A percentile compares a stretch with the other conserved stretches of the same genome.
phyloP scores from a whole-genome alignment of 2,888 invertebrate genomes.

The Aleiodes testaceus region DNA sequence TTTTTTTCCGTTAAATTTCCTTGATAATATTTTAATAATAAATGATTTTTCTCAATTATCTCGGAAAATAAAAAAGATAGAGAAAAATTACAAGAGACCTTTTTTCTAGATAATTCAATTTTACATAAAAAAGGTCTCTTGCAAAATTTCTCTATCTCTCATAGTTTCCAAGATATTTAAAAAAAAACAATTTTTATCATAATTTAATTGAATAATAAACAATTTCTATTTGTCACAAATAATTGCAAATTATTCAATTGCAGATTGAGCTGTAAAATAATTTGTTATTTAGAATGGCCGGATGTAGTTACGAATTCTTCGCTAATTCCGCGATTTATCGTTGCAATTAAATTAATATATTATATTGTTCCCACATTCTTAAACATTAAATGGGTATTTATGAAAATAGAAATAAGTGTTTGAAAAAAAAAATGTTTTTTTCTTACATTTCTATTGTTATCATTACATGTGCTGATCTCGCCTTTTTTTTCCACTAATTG shows the following conservation, averaged over 20 bases:
- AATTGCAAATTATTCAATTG: constrained; percentile 21
- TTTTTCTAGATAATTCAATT: too few species aligned
- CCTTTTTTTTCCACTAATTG: background rate
- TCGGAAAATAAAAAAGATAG: background rate
- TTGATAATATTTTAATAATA: too few species aligned
- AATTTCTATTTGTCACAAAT: background rate
- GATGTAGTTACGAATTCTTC: constrained; percentile 31
- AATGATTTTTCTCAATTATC: background rate
- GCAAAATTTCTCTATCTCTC: too few species aligned
- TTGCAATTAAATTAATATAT: constrained; percentile 19
- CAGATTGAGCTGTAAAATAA: background rate
- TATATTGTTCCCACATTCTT: constrained; percentile 1
- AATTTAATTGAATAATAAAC: too few species aligned
- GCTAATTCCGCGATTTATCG: constrained; percentile 15
- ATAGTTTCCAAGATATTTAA: too few species aligned
- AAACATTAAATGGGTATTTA: background rate
- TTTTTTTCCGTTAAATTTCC: background rate
- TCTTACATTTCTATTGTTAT: too few species aligned
- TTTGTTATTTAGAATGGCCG: constrained; percentile 10
- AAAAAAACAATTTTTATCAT: too few species aligned
- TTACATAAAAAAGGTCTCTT: too few species aligned
- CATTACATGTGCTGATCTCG: too few species aligned
- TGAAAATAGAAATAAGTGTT: constrained; percentile 1
- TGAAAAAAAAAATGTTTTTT: too few species aligned
- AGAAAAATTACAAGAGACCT: too few species aligned